Evolutionary conservation across 2,113 vertebrate species (phyloP), one percentile per base, ranked within the genome.

Genomic region (Callionymus lyra): DNA sequence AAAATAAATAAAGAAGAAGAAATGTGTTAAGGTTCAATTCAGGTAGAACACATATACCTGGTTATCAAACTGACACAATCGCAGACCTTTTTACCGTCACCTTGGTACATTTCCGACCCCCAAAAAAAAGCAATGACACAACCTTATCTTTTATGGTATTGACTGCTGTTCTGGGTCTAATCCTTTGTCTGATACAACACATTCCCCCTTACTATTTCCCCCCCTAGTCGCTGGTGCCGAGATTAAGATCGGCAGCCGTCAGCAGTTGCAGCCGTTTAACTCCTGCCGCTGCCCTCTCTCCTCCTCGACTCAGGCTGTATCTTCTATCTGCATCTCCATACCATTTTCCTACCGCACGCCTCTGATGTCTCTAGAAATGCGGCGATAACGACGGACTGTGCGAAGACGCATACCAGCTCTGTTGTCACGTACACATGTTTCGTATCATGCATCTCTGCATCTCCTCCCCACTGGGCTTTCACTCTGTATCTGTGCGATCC

Each of bases 161-260:
- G 12, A 38, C 58, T 16, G 34, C 61, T 53, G 49, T 42, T 50
- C 49, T 44, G 15, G 19, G 2, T 59, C 48, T 58, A 44, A 17
- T 48, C 49, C 41, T 53, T 64, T 67, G 56, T 68, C 40, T 60
- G 59, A 58, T 34, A 37, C 6, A 55, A 48, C 47, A 41, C 41
- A 41, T 47, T 37, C 57, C 63, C 64, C 47, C 27, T n/a, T 45
- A 35, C 44, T 38, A 13, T 16, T 6, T 16, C 15, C 13, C 34
- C 16, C 36, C 31, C 41, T n/a, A 14, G 54, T 47, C 47, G 48
- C 47, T 52, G 38, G 44, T 11, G 19, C 16, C 41, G 15, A 8
- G 73, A 74, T 76, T 68, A 64, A 16, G 38, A 79, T 77, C 69
- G 13, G 32, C 56, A 65, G 61, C 64, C 68, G 46, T 72, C 72